phyloP scores from a whole-genome alignment of 37 sponge, comb jelly and placozoan genomes.

The Halisarca cf. caerulea region DNA sequence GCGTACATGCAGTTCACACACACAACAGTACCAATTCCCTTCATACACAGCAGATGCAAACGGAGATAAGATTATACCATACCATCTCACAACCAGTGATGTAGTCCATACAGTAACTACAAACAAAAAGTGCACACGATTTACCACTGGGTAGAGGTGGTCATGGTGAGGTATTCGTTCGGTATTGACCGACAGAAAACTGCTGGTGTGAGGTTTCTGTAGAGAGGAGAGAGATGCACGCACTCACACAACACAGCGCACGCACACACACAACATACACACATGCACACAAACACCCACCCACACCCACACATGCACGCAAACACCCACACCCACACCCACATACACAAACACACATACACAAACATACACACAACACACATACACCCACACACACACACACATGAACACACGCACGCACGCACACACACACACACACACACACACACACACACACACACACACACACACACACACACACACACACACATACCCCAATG shows the following conservation, averaged over 20 bases:
- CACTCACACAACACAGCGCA: constrained; percentile 1
- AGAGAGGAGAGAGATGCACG: background rate
- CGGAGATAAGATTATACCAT: too few relatives aligned
- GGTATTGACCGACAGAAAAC: background rate
- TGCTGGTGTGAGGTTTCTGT: background rate
- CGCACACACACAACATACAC: constrained; percentile 9
- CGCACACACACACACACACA: background rate
- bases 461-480: constrained; percentile 22
- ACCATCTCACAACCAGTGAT: background rate
- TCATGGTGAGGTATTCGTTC: constrained; percentile 69
- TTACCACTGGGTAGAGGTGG: constrained; percentile 71
- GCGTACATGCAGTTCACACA: too few relatives aligned
- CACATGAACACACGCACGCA: background rate
- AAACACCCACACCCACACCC: background rate
- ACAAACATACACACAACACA: constrained; percentile 4
- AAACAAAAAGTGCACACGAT: background rate
- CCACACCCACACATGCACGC: constrained; percentile 6
- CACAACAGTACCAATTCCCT: too few relatives aligned
- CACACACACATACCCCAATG: background rate
- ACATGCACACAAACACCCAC: background rate
- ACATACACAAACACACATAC: constrained; percentile 9
- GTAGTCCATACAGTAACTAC: background rate
- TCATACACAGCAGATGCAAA: too few relatives aligned
- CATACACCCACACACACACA: constrained; percentile 1
- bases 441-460: constrained; percentile 22